Conservation (phyloP, 2,888 invertebrate genomes). For the Eudasyphora cyanicolor region DNA sequence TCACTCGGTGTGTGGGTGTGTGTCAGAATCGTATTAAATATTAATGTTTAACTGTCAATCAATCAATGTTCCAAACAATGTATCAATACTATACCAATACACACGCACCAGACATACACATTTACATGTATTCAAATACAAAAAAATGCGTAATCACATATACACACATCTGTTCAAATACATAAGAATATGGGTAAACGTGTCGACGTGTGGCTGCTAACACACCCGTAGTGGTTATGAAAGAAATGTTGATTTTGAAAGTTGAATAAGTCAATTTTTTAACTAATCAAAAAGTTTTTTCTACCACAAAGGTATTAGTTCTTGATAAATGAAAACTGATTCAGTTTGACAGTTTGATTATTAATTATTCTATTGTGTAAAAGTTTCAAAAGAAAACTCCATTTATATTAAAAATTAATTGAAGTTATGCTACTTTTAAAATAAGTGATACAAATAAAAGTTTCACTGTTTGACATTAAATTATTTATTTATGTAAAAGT, state of each 20-base stretch:
- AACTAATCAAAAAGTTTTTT: no score
- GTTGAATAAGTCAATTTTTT: no score
- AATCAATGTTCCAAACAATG: constrained; percentile 40
- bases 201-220: not conserved
- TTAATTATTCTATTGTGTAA: no score
- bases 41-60: constrained; percentile 39
- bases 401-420: no score
- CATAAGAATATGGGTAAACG: not conserved
- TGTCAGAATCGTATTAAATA: constrained; percentile 33
- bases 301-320: no score
- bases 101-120: constrained; percentile 8
- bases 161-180: not conserved
- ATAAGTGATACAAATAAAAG: no score
- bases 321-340: no score
- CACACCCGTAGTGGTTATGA: not conserved
- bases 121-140: not conserved
- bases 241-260: not conserved
- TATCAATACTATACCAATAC: constrained; percentile 19
- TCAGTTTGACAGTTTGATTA: no score
- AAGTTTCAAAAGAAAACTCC: no score
- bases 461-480: no score
- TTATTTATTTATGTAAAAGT: no score
- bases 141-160: not conserved
- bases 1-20: not conserved
- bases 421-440: no score